These are phyloP conservation scores for Idaea straminata DNA, from an alignment of 2,888 invertebrate genomes.

Conservation along the genomic window DNA sequence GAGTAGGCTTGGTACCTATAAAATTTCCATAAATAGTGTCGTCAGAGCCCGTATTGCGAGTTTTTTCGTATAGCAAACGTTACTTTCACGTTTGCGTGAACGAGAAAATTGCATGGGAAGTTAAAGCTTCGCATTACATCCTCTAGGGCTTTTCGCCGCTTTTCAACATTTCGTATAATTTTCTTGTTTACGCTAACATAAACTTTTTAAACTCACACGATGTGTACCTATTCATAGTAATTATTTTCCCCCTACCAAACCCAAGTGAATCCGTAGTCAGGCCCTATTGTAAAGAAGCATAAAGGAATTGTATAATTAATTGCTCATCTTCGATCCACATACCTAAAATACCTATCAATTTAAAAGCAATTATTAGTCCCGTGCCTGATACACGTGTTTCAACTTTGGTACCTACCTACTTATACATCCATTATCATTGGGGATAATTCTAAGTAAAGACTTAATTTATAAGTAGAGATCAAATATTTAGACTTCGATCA, in stretches of 20 bases:
- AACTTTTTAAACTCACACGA: no score
- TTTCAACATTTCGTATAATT: no score
- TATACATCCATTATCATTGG: background rate
- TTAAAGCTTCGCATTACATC: no score
- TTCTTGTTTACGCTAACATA: no score
- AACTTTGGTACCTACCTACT: background rate
- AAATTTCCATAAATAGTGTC: background rate
- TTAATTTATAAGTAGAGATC: background rate
- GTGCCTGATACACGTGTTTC: background rate
- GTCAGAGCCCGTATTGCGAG: background rate
- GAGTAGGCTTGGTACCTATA: background rate
- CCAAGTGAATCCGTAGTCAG: background rate
- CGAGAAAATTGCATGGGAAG: no score
- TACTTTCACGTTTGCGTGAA: no score
- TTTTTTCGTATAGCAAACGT: no score
- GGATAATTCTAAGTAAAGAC: background rate
- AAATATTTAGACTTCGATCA: no score
- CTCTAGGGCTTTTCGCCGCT: no score
- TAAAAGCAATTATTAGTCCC: conserved; percentile 1
- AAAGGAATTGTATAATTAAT: background rate
- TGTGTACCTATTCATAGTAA: no score
- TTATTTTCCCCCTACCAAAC: no score
- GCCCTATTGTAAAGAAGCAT: background rate
- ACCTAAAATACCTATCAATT: background rate
- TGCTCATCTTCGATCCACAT: background rate